Base-by-base conservation (phyloP, 2,113 vertebrate genomes). In the Hydrolagus affinis region DNA sequence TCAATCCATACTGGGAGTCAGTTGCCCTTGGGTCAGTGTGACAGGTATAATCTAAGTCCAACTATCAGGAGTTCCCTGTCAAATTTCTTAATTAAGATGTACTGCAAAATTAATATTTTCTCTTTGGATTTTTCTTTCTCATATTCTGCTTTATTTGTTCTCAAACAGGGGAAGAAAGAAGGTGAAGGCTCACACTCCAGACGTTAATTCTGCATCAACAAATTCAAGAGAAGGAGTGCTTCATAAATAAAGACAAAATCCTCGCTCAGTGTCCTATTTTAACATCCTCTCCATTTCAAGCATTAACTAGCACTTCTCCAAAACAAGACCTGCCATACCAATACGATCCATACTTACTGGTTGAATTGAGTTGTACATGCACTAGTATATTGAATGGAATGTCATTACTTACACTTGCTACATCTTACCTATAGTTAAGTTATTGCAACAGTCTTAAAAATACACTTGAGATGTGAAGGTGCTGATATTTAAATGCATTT, bases 241-340 rank as follows among this genome's bases (percentile, higher is more conserved):
- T 83, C 78, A 68, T 32, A 83, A 83, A 28, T 28, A 60, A 11
- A 83, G 66, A 68, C 17, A 19, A 66, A 23, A 73, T 68, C 60
- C 62, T 83, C 32, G 78, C 78, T 68, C 25, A 9, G 25, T 83
- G 78, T 83, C 17, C 15, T 83, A 30, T 68, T 64, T 80, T 80
- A 83, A 83, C 62, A 66, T 60, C 66, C 78, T 83, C 32, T 66
- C 21, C 62, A 68, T 44, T 83, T 83, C 62, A 83, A 9, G 25
- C 23, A 83, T 83, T 83, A 83, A 83, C 78, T 83, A 64, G 62
- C 62, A 83, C 32, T 83, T 66, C 62, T 32, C 70, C 62, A 68
- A 66, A 75, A 30, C 60, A 83, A 83, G 25, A 25, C 64, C 73
- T 83, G 60, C 60, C 78, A 68, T 68, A 32, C 25, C 19, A 66